A percentile compares a stretch with the other conserved stretches of the same genome.
Conservation (phyloP, 1,140 invertebrate genomes). For the Aphelenchoides fujianensis region DNA sequence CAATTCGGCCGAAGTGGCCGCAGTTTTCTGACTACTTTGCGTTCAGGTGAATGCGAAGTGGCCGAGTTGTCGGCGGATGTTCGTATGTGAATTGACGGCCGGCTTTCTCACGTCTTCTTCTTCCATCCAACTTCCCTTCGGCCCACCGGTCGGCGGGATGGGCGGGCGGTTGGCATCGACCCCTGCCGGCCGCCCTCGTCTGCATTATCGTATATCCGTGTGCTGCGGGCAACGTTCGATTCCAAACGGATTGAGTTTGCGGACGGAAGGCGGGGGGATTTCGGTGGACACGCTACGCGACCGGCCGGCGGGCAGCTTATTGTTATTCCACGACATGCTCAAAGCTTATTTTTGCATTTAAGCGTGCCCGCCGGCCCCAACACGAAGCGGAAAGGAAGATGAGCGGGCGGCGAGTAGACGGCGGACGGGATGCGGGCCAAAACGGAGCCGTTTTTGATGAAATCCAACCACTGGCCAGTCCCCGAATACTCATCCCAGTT, state of each 20-base stretch:
- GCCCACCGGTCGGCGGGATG: too few species aligned
- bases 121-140: neutral
- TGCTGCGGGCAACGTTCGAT: too few species aligned
- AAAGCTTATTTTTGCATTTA: constrained; percentile 3
- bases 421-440: neutral
- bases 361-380: neutral
- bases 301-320: neutral
- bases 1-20: neutral
- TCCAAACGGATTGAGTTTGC: neutral
- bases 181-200: too few species aligned
- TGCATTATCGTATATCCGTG: too few species aligned
- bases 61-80: neutral
- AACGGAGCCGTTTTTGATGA: constrained; percentile 2
- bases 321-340: neutral
- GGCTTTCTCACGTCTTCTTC: neutral
- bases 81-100: neutral
- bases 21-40: neutral
- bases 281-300: too few species aligned
- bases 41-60: neutral
- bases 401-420: neutral
- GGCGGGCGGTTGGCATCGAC: too few species aligned
- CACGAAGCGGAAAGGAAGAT: neutral
- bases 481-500: neutral
- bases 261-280: neutral
- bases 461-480: neutral